Base-by-base conservation (phyloP, 2,113 vertebrate species). In the Daboia siamensis region DNA sequence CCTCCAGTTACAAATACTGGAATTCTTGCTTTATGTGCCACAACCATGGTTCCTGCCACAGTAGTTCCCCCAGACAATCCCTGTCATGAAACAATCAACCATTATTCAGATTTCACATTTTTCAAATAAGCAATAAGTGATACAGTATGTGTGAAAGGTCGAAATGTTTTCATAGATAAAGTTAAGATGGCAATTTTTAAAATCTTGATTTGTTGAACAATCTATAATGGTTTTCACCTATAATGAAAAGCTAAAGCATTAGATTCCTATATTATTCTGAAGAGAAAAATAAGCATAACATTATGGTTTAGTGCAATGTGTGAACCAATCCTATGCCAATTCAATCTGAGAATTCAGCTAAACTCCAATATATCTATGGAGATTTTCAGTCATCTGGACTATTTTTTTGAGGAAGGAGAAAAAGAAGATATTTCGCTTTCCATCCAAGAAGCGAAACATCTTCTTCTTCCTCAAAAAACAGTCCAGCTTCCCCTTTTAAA, bases 1-100 rank as follows among this genome's bases (percentile, higher is more conserved):
- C 99, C 99, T 0, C 99, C 99, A 0, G 98, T 98, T 91, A 99
- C 98, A 97, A 99, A 99, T n/a, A 99, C 95, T 0, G 95, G 96
- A 94, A 99, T 98, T 89, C 98, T 98, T 6, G 95, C 98, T 94
- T 93, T 97, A 94, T 99, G 98, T 2, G 99, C 98, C 0, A 96
- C 98, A 20, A 98, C 98, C 98, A 99, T 98, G 1, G 99, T 99
- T 93, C 97, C 98, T 0, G 98, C 98, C 61, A 99, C 99, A 0
- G 99, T 99, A 0, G 98, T 99, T 69, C 99, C 99, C 39, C 98
- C 99, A 0, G 98, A 98, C 21, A 98, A 96, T 69, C 98, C 98
- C 99, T 99, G 95, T 74, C 1, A 33, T 93, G 94, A 69, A 94
- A 92, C 29, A 95, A 74, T 0, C 61, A 92, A 90, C 10, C n/a